Percentiles rank a stretch among this genome's conserved stretches.
phyloP scores from a whole-genome alignment of 2,797 vertebrate genomes.

The Takifugu ocellatus region DNA sequence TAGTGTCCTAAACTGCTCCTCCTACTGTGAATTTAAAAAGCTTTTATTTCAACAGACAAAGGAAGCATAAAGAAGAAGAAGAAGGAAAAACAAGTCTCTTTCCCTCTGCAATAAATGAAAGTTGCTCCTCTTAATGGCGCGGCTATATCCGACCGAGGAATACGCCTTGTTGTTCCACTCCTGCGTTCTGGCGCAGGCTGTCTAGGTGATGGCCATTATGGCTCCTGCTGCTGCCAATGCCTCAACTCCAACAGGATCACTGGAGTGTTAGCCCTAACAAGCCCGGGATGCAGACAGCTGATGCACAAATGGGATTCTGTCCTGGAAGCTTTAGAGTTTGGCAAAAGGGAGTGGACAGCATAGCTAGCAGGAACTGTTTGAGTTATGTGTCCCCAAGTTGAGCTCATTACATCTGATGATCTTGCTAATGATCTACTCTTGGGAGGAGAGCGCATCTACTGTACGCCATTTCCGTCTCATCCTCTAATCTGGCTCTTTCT shows the following conservation, averaged over 20 bases:
- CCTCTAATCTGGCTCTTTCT: constrained; percentile 39
- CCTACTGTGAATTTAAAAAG: constrained; percentile 70
- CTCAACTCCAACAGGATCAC: constrained; percentile 70
- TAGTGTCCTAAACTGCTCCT: constrained; percentile 55
- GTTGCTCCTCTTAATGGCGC: constrained; percentile 65
- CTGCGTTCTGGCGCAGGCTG: constrained; percentile 56
- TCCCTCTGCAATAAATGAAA: constrained; percentile 68
- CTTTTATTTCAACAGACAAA: constrained; percentile 57
- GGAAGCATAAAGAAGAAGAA: constrained; percentile 28
- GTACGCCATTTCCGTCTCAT: constrained; percentile 31
- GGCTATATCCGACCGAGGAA: constrained; percentile 52
- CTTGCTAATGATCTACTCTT: constrained; percentile 66
- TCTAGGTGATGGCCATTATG: constrained; percentile 77
- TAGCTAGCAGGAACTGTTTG: constrained; percentile 32
- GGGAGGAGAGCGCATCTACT: constrained; percentile 49
- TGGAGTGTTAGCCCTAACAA: constrained; percentile 82
- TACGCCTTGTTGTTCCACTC: constrained; percentile 71
- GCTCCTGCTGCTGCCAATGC: constrained; percentile 62
- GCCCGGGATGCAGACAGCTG: constrained; percentile 73
- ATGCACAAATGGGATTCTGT: constrained; percentile 79
- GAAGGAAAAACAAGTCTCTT: constrained; percentile 60
- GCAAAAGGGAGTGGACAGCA: constrained; percentile 4
- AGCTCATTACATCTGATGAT: constrained; percentile 71
- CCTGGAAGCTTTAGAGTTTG: constrained; percentile 70
- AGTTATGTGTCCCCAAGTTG: constrained; percentile 55